These are phyloP conservation scores for Cochlearius cochlearius DNA, from an alignment of 2,113 vertebrate genomes.

Conservation along the genomic window DNA sequence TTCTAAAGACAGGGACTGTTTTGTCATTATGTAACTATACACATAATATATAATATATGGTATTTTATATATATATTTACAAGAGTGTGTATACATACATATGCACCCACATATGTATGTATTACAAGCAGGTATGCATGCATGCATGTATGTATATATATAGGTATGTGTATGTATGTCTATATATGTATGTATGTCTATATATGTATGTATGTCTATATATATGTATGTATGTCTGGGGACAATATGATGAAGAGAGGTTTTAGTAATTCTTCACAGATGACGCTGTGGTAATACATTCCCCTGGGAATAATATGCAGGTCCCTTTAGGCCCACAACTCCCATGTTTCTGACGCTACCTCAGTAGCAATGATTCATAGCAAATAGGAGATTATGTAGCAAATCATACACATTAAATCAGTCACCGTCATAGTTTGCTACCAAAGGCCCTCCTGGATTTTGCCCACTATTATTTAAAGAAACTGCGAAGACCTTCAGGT, in stretches of 20 bases:
- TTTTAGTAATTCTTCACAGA: neutral
- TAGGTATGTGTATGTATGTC: neutral
- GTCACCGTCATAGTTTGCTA: neutral
- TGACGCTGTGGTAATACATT: neutral
- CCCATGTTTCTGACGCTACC: neutral
- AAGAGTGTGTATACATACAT: neutral
- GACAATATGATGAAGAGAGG: neutral
- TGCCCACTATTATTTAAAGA: neutral
- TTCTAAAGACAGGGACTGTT: neutral
- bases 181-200: neutral
- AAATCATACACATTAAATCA: neutral
- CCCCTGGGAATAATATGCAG: neutral
- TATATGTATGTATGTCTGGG: neutral
- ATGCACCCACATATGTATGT: neutral
- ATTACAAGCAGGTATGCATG: neutral
- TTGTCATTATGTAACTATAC: neutral
- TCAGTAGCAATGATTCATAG: neutral
- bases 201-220: neutral
- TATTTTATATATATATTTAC: neutral
- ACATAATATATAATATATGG: neutral
- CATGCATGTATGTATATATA: neutral
- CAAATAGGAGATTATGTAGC: neutral
- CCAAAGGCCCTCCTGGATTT: neutral
- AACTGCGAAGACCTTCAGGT: neutral
- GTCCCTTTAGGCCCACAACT: neutral